phyloP scores from a whole-genome alignment of 2,888 invertebrate genomes.

The Acholoe squamosa region DNA sequence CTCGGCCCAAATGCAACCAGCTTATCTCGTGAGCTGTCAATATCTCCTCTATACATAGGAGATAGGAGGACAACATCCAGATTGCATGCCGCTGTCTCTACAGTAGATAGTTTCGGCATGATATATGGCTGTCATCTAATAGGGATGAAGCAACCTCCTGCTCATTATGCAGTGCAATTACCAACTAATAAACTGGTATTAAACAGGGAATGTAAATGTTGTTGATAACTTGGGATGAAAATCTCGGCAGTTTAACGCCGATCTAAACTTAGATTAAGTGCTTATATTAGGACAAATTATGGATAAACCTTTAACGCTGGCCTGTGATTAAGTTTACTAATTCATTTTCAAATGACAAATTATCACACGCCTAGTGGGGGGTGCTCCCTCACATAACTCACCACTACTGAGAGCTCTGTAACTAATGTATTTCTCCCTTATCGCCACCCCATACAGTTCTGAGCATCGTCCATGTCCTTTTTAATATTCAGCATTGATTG shows the following conservation, averaged over 20 bases:
- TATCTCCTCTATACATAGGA: background rate
- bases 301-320: background rate
- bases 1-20: slow-evolving; percentile 27
- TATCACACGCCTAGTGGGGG: background rate
- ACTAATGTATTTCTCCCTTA: background rate
- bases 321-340: background rate
- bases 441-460: background rate
- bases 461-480: background rate
- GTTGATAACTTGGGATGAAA: background rate
- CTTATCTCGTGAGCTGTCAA: slow-evolving; percentile 14
- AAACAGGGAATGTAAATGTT: background rate
- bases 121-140: slow-evolving; percentile 26
- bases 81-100: background rate
- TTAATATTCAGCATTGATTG: slow-evolving; percentile 10
- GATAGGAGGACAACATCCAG: background rate
- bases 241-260: background rate
- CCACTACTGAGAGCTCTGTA: background rate
- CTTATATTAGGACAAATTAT: background rate
- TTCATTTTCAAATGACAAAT: background rate
- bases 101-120: background rate
- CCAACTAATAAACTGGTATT: background rate
- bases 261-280: background rate
- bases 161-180: background rate
- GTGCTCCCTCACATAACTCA: no score
- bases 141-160: background rate